These are phyloP conservation scores for Mormyrus iriodes DNA, from an alignment of 2,113 vertebrate genomes.

Conservation along the genomic window DNA sequence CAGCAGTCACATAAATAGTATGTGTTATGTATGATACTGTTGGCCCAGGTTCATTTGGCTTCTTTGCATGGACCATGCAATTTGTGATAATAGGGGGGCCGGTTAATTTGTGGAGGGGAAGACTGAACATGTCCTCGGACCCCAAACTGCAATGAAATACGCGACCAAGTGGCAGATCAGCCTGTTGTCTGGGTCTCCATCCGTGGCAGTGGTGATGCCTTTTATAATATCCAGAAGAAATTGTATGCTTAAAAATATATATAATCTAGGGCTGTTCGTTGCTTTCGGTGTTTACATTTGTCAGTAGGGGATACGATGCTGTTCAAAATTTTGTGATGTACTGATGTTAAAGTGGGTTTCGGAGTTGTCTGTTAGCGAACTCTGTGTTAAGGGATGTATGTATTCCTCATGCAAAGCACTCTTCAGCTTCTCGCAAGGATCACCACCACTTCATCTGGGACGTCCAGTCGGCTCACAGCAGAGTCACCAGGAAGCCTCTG, in stretches of 20 bases:
- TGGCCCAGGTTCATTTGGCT: not conserved
- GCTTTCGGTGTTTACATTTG: not conserved
- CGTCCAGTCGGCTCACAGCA: slow-evolving; percentile 53
- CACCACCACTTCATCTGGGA: slow-evolving; percentile 32
- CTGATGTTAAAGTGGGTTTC: slow-evolving; percentile 6
- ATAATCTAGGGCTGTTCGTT: slow-evolving; percentile 6
- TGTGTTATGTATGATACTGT: slow-evolving; percentile 8
- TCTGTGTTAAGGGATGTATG: slow-evolving; percentile 1
- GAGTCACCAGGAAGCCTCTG: slow-evolving; percentile 65
- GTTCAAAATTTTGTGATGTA: slow-evolving; percentile 8
- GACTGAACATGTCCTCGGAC: not conserved
- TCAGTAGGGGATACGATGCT: slow-evolving; percentile 1
- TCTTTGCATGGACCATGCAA: not conserved
- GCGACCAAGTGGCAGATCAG: not conserved
- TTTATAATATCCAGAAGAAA: not conserved
- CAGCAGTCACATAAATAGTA: slow-evolving; percentile 3
- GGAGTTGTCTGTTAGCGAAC: not conserved
- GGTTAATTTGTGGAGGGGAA: not conserved
- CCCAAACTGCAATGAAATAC: not conserved
- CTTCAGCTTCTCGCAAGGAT: slow-evolving; percentile 23
- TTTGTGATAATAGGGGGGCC: not conserved
- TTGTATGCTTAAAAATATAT: not conserved
- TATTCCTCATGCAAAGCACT: slow-evolving; percentile 8
- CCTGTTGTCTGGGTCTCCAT: not conserved
- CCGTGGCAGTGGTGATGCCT: not conserved